These are phyloP conservation scores for Criorhina ranunculi DNA, from an alignment of 2,888 invertebrate genomes.

Conservation along the genomic window DNA sequence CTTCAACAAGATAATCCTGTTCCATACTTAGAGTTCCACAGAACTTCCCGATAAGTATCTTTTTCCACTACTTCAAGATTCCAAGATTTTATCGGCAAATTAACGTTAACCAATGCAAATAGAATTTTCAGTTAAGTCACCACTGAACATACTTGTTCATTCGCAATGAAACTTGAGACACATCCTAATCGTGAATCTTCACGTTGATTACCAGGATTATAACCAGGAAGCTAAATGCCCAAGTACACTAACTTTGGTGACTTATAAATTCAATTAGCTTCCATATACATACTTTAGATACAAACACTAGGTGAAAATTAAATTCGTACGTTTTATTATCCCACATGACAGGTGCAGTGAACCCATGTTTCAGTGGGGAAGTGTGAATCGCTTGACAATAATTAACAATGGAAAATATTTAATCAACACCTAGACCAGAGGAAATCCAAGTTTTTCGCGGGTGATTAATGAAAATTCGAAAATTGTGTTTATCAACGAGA, in stretches of 20 bases:
- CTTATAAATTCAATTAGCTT: not conserved
- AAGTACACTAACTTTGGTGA: slow-evolving; percentile 20
- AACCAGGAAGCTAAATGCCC: slow-evolving; percentile 40
- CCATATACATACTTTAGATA: slow-evolving; percentile 17
- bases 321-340: slow-evolving; percentile 11
- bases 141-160: not conserved
- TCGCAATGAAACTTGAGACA: slow-evolving; percentile 5
- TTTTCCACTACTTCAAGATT: slow-evolving; percentile 10
- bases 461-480: slow-evolving; percentile 39
- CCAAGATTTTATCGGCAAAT: slow-evolving; percentile 44
- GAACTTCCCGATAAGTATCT: slow-evolving; percentile 23
- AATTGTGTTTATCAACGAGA: slow-evolving; percentile 7
- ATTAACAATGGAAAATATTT: slow-evolving; percentile 49
- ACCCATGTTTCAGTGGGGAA: not conserved
- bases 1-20: slow-evolving; percentile 33
- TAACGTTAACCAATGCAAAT: slow-evolving; percentile 34
- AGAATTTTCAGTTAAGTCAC: not conserved
- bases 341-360: slow-evolving; percentile 17
- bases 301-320: slow-evolving; percentile 7
- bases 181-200: slow-evolving; percentile 17
- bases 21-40: not conserved
- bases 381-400: slow-evolving; percentile 11
- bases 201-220: slow-evolving; percentile 35
- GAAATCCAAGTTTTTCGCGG: not conserved
- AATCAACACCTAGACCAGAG: slow-evolving; percentile 27